Evolutionary conservation across 2,797 vertebrate species (phyloP).

Genomic region (Urophycis tenuis): DNA sequence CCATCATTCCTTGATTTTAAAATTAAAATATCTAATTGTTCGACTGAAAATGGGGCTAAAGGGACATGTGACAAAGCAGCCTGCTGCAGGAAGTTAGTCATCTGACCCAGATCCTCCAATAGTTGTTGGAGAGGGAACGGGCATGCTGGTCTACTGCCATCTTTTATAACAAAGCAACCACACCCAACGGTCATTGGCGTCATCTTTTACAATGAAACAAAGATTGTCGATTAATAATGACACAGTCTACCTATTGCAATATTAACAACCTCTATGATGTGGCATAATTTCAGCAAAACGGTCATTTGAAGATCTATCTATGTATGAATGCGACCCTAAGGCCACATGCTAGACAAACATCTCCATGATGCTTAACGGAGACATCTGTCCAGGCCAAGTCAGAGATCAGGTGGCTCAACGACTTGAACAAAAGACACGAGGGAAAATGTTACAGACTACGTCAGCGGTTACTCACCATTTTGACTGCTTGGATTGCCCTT

Average conservation of each 20-base stretch:
- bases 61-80: slow-evolving; percentile 17
- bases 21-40: slow-evolving; percentile 3
- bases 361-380: too few relatives aligned
- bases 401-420: too few relatives aligned
- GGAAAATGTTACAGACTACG: slow-evolving; percentile 15
- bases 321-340: too few relatives aligned
- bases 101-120: slow-evolving; percentile 20
- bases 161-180: background rate
- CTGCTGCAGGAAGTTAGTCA: slow-evolving; percentile 13
- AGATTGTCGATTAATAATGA: background rate
- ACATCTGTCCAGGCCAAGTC: too few relatives aligned
- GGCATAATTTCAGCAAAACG: background rate
- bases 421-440: background rate
- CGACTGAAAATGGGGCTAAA: background rate
- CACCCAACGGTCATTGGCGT: background rate
- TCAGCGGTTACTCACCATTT: slow-evolving; percentile 66
- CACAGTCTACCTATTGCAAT: too few relatives aligned
- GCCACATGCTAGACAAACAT: too few relatives aligned
- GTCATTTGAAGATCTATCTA: background rate
- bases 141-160: background rate
- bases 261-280: background rate
- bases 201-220: background rate
- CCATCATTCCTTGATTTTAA: background rate
- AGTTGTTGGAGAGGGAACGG: background rate
- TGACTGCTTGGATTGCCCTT: slow-evolving; percentile 61